Percentiles rank a stretch among this genome's conserved stretches.
Evolutionary conservation across 2,113 vertebrate species (phyloP).

Genomic region (Piprites chloris): DNA sequence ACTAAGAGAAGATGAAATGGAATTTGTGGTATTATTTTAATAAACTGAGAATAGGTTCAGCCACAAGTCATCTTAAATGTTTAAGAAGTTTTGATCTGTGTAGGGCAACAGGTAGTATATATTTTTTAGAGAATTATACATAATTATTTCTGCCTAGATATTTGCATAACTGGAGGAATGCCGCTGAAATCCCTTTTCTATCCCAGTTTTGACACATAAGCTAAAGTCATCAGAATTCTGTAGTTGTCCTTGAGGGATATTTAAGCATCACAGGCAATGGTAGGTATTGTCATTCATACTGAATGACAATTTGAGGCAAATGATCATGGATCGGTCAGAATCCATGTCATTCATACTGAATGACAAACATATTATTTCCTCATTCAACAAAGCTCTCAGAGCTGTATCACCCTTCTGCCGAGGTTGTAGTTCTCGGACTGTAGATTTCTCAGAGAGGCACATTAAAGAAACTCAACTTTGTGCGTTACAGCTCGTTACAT

Average conservation of each 20-base stretch:
- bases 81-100: not conserved
- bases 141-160: not conserved
- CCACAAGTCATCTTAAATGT: not conserved
- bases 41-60: not conserved
- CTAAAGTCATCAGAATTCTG: not conserved
- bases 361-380: not conserved
- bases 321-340: no score
- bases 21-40: not conserved
- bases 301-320: no score
- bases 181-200: not conserved
- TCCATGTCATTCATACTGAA: not conserved
- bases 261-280: not conserved
- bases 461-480: not conserved
- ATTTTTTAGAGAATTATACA: not conserved
- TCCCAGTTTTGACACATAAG: not conserved
- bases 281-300: not conserved
- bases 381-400: not conserved
- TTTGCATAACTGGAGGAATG: not conserved
- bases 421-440: not conserved
- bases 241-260: not conserved
- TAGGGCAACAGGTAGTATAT: not conserved
- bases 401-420: not conserved
- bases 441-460: not conserved
- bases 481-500: not conserved
- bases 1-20: not conserved